Evolutionary conservation across 2,113 vertebrate species (phyloP).

Genomic region (Heliornis fulica): DNA sequence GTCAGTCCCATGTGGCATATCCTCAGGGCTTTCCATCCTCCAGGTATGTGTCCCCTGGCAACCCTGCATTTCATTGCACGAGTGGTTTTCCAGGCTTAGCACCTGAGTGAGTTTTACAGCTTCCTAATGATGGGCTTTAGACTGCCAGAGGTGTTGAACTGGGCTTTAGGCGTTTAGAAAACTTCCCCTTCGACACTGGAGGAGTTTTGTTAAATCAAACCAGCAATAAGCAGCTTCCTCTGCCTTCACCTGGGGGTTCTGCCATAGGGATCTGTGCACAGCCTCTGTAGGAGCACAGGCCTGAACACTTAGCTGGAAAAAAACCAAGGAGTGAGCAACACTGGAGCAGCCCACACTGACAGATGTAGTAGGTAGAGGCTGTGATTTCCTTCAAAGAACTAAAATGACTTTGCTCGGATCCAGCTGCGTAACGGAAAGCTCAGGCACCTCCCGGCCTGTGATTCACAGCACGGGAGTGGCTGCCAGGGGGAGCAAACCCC

Average conservation of each 20-base stretch:
- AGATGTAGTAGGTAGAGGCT: background rate
- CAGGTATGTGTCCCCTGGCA: background rate
- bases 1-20: fast-evolving
- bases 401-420: background rate
- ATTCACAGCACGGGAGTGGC: background rate
- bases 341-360: background rate
- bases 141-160: background rate
- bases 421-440: background rate
- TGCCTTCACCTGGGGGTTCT: background rate
- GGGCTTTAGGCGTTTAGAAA: background rate
- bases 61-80: background rate
- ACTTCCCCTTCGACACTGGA: fast-evolving
- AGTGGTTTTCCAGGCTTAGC: background rate
- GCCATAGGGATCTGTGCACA: background rate
- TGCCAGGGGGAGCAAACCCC: background rate
- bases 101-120: background rate
- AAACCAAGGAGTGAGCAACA: background rate
- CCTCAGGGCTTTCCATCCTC: background rate
- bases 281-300: background rate
- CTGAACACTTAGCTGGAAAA: background rate
- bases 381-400: background rate
- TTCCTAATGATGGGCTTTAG: background rate
- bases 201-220: background rate
- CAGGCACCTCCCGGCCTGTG: background rate
- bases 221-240: background rate